phyloP scores from a whole-genome alignment of 2,113 vertebrate species.

The Colistium nudipinnis region DNA sequence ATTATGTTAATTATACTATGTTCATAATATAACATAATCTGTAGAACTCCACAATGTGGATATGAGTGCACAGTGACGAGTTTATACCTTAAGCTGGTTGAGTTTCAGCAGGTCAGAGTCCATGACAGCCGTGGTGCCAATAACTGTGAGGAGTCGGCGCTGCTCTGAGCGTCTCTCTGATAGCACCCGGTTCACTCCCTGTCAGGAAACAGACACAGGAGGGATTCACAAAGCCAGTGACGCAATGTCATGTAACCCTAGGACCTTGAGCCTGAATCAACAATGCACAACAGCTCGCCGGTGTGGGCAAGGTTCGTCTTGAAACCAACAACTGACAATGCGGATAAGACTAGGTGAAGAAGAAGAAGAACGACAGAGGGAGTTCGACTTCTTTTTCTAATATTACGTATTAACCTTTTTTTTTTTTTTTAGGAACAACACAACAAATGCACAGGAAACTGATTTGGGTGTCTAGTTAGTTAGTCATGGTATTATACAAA shows the following conservation, averaged over 20 bases:
- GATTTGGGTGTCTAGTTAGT: too few relatives aligned
- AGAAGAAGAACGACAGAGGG: neutral
- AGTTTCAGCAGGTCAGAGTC: conserved; percentile 94
- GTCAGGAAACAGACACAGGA: neutral
- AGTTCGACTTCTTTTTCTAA: neutral
- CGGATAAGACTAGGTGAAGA: neutral
- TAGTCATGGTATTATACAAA: too few relatives aligned
- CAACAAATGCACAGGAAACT: too few relatives aligned
- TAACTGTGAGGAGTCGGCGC: conserved; percentile 90
- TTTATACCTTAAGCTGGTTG: conserved; percentile 91
- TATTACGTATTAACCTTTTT: too few relatives aligned
- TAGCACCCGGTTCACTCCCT: conserved; percentile 88
- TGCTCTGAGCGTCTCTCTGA: conserved; percentile 93
- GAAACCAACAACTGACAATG: neutral
- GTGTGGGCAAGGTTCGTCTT: neutral
- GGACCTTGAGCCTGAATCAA: conserved; percentile 6
- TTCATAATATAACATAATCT: too few relatives aligned
- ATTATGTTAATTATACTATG: too few relatives aligned
- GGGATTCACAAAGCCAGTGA: neutral
- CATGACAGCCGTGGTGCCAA: conserved; percentile 87
- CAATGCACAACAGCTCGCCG: neutral
- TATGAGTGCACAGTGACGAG: neutral
- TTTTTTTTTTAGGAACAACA: too few relatives aligned
- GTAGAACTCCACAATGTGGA: neutral
- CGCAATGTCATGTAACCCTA: neutral